Evolutionary conservation across 2,888 invertebrate genomes (phyloP).

Genomic region (Parthenolecanium corni): DNA sequence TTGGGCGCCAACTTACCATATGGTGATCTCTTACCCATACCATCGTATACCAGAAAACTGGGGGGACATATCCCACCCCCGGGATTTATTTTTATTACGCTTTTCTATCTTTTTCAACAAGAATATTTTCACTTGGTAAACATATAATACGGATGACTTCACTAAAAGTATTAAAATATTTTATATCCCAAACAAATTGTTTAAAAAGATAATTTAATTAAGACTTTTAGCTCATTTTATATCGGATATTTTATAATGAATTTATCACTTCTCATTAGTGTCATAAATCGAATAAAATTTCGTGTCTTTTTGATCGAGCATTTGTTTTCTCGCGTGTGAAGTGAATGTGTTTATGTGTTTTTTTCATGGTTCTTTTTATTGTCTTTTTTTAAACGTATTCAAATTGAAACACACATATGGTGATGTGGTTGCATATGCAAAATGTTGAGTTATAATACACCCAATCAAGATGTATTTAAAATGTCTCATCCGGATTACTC

Average conservation of each 20-base stretch:
- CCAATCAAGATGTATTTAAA: neutral
- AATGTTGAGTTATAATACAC: conserved; percentile 9
- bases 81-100: conserved; percentile 22
- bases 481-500: neutral
- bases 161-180: no score
- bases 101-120: conserved; percentile 14
- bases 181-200: no score
- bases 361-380: neutral
- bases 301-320: neutral
- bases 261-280: neutral
- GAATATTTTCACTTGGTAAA: conserved; percentile 18
- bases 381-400: no score
- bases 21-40: neutral
- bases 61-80: conserved; percentile 15
- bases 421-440: neutral
- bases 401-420: no score
- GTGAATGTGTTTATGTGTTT: neutral
- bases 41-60: conserved; percentile 3
- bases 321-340: no score
- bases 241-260: no score
- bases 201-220: no score
- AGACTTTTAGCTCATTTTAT: neutral
- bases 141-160: no score
- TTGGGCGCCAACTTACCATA: conserved; percentile 25
- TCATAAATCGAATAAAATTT: neutral